Evolutionary conservation across 2,113 vertebrate species (phyloP), one percentile per base, ranked within the genome.

Genomic region (Canis aureus): DNA sequence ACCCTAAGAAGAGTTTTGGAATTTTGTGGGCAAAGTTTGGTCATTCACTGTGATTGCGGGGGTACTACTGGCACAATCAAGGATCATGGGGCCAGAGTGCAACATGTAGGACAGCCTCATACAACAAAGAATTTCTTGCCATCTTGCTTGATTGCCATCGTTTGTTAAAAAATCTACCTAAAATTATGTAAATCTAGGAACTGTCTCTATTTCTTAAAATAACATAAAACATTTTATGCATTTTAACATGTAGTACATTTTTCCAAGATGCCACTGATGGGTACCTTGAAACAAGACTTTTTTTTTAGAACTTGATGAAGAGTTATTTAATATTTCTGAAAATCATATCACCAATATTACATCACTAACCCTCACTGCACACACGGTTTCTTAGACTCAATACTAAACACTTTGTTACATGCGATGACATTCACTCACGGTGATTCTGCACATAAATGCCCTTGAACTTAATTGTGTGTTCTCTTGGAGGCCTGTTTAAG

Each of bases 81-180:
- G 11, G 62, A 15, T 51, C 43, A 12, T 51, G 25, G 25, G 25
- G 23, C 25, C 74, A 78, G 49, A 51, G 1, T 55, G 11, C 35
- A 43, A 32, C 0, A 1, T 23, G 3, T 27, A 4, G 3, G 27
- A 7, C 1, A 49, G 16, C 1, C 1, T 86, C 25, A 76, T 17
- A 27, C 9, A 80, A 69, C 5, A 73, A 91, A 55, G 11, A 12
- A 6, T 78, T 86, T 49, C 3, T 2, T 60, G 5, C 6, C 8
- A 38, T 43, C 62, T 92, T 78, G 2, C 53, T 55, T 59, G 29
- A 60, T 66, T 60, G 60, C 5, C 0, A 53, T 57, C 5, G 27
- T 85, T 81, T 73, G n/a, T 22, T 74, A 8, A 87, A 86, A 82
- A 66, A 15, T 69, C 16, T 74, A 53, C 35, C 80, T 66, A 49